phyloP scores from a whole-genome alignment of 2,888 invertebrate genomes.

The Romanomermis culicivorax region DNA sequence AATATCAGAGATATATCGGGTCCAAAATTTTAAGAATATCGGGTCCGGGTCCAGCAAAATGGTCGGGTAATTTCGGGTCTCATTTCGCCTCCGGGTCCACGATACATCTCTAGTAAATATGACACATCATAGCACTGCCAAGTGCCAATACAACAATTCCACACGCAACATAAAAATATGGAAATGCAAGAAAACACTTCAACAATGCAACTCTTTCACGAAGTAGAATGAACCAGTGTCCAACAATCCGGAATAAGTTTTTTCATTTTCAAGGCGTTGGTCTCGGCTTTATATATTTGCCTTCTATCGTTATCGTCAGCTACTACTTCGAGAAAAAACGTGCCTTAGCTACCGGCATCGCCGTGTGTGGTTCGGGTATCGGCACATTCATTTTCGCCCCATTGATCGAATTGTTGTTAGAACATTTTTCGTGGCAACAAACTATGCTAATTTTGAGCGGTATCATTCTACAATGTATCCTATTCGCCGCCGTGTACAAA shows the following conservation, averaged over 20 bases:
- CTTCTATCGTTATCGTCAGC: constrained; percentile 89
- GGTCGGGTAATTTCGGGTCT: no score
- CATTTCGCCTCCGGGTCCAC: no score
- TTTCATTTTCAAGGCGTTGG: constrained; percentile 47
- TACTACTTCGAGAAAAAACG: constrained; percentile 84
- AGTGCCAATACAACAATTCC: no score
- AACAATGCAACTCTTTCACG: no score
- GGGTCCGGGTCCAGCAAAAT: no score
- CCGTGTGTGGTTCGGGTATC: constrained; percentile 83
- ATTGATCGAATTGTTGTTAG: constrained; percentile 37
- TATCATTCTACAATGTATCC: constrained; percentile 58
- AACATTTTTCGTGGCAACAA: constrained; percentile 57
- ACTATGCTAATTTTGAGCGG: constrained; percentile 64
- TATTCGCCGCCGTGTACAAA: constrained; percentile 69
- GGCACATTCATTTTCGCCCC: constrained; percentile 78
- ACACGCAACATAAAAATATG: no score
- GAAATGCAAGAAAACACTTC: no score
- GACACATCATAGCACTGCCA: no score
- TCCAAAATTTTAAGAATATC: no score
- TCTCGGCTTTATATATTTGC: constrained; percentile 85
- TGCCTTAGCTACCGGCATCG: constrained; percentile 82
- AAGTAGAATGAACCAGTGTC: no score
- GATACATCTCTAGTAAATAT: no score
- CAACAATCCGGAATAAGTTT: background rate
- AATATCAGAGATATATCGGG: no score